Base-by-base conservation (phyloP, 2,888 invertebrate genomes). In the Spatulosminthurus flaviceps region DNA sequence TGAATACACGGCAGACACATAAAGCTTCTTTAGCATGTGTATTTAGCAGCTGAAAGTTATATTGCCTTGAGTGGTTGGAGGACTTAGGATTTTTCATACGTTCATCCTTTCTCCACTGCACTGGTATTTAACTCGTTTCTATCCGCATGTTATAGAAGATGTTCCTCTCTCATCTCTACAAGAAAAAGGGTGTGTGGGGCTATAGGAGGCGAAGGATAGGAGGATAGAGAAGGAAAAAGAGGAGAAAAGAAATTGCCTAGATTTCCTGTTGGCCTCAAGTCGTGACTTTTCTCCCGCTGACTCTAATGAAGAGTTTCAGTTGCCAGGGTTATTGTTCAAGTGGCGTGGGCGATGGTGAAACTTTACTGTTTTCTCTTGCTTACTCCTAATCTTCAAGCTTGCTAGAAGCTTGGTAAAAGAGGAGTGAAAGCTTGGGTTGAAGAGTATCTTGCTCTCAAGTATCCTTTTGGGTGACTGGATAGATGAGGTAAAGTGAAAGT, bases 231-330 rank as follows among this genome's bases (percentile, higher is more conserved):
- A 16, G 22, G 21, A 67, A 16, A 67, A 16, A 28, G 67, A 22
- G 29, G 28, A 67, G 28, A 26, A 11, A 29, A 70, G 71, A n/a
- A 51, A 51, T 51, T 51, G 51, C 51, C n/a, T 51, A 51, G 71
- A 72, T 72, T 72, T 72, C 71, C 71, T 22, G 43, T 51, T 34
- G 24, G 71, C 71, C 71, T 42, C 21, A 29, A 72, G 71, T 42
- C 43, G 34, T 70, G 70, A 34, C 41, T 70, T 70, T 41, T 70
- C 70, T 70, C 69, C 29, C 34, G 22, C n/a, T 16, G 42, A 42
- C 43, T 24, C 42, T 72, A 43, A 43, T 72, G 71, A 72, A 72
- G 71, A 72, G 71, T 72, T 72, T 72, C 71, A 72, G 41, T 72
- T 72, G n/a, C 43, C 13, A 41, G 70, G 41, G 42, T 70, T 34